Percentiles rank a stretch among this genome's conserved stretches.
Conservation (phyloP, 2,113 vertebrate species). For the Mastomys natalensis region DNA sequence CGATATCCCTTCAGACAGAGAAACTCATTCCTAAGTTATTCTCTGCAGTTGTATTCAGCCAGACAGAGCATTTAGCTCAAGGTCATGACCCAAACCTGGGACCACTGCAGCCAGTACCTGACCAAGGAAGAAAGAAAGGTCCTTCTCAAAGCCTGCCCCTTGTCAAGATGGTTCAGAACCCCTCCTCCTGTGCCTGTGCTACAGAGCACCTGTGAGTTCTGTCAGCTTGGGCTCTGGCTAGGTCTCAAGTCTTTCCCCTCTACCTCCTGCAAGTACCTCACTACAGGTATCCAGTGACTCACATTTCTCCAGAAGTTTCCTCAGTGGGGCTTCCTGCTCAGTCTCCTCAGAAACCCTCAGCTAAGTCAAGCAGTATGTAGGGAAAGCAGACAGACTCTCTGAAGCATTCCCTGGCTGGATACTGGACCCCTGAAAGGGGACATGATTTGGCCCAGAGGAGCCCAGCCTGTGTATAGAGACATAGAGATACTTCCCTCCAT, state of each 20-base stretch:
- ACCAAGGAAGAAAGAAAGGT: neutral
- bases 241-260: neutral
- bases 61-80: neutral
- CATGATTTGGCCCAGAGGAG: neutral
- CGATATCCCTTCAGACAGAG: neutral
- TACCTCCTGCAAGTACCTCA: neutral
- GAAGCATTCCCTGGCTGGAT: neutral
- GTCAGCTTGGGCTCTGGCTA: neutral
- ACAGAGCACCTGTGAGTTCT: neutral
- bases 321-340: neutral
- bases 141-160: neutral
- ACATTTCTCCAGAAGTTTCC: neutral
- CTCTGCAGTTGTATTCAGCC: neutral
- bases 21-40: neutral
- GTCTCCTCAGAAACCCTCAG: fast-evolving
- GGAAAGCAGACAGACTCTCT: neutral
- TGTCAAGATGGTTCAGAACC: neutral
- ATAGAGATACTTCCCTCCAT: neutral
- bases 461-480: neutral
- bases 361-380: too few species aligned
- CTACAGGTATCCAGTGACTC: too few species aligned
- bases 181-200: neutral
- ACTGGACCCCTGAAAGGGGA: neutral
- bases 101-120: neutral
- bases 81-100: neutral